Evolutionary conservation across 2,888 invertebrate species (phyloP).

Genomic region (Ypsolopha scabrella): DNA sequence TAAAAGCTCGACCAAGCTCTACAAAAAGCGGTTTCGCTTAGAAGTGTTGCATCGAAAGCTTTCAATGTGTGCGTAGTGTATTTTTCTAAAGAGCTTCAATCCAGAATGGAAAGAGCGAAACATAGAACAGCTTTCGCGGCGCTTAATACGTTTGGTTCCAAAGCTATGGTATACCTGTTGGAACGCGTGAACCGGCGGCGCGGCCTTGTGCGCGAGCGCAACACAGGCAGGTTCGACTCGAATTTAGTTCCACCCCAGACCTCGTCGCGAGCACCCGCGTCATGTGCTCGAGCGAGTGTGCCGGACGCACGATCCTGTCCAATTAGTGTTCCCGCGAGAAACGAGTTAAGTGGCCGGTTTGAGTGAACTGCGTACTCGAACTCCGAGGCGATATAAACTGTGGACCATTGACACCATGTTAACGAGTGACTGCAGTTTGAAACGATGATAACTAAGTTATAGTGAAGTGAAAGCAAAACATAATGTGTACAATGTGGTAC

Average conservation of each 20-base stretch:
- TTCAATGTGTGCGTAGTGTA: conserved; percentile 50
- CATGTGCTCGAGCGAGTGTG: conserved; percentile 33
- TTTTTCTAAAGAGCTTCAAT: conserved; percentile 61
- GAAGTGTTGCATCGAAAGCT: conserved; percentile 32
- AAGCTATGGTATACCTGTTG: conserved; percentile 66
- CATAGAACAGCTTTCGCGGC: conserved; percentile 34
- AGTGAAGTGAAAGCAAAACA: conserved; percentile 34
- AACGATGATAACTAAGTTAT: conserved; percentile 38
- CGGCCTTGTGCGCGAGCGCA: conserved; percentile 73
- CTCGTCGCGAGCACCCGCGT: conserved; percentile 55
- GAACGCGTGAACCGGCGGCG: conserved; percentile 71
- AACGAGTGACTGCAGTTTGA: conserved; percentile 46
- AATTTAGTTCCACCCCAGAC: conserved; percentile 66
- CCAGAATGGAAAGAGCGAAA: conserved; percentile 37
- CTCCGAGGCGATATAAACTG: conserved; percentile 38
- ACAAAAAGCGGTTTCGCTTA: conserved; percentile 65
- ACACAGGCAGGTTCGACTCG: conserved; percentile 50
- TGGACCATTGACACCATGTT: conserved; percentile 29
- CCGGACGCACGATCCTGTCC: conserved; percentile 56
- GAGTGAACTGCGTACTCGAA: conserved; percentile 38
- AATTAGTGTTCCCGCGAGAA: conserved; percentile 67
- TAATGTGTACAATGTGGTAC: conserved; percentile 55
- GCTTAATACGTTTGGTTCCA: conserved; percentile 41
- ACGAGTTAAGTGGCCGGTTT: conserved; percentile 66
- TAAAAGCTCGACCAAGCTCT: conserved; percentile 46